Conservation (phyloP, 2,888 invertebrate species). For the Acholoe squamosa region DNA sequence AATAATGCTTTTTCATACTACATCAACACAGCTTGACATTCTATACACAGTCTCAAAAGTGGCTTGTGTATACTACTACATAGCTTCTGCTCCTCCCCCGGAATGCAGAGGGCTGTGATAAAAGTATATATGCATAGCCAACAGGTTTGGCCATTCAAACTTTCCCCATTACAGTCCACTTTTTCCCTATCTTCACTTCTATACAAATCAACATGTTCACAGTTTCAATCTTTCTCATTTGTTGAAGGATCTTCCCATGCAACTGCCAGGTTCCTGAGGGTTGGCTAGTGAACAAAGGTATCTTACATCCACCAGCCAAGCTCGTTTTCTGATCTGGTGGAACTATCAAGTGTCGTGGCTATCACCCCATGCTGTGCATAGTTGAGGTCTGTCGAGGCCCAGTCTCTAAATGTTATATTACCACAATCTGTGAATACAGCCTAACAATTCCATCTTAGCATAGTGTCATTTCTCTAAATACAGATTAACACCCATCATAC, state of each 20-base stretch:
- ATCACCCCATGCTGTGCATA: slow-evolving; percentile 8
- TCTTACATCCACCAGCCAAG: not conserved
- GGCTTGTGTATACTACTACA: not conserved
- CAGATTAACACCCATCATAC: too few species aligned
- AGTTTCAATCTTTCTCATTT: too few species aligned
- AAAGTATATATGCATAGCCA: slow-evolving; percentile 27
- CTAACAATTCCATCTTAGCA: too few species aligned
- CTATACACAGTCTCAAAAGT: slow-evolving; percentile 9
- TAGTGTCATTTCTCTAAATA: too few species aligned
- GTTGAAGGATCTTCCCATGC: not conserved
- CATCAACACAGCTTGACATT: not conserved
- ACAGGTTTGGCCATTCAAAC: not conserved
- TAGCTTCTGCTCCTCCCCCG: not conserved
- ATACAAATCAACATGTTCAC: slow-evolving; percentile 17
- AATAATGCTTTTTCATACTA: slow-evolving; percentile 20
- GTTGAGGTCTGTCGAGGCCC: not conserved
- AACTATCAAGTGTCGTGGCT: not conserved
- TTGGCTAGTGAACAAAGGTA: not conserved
- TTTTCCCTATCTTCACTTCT: not conserved
- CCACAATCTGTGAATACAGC: not conserved
- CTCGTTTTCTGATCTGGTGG: not conserved
- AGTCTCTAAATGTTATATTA: not conserved
- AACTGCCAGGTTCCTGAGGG: slow-evolving; percentile 41
- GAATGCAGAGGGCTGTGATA: not conserved
- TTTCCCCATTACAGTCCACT: not conserved